These are phyloP conservation scores for Neoseiulus cucumeris DNA, from an alignment of 1,140 invertebrate genomes.

Conservation along the genomic window DNA sequence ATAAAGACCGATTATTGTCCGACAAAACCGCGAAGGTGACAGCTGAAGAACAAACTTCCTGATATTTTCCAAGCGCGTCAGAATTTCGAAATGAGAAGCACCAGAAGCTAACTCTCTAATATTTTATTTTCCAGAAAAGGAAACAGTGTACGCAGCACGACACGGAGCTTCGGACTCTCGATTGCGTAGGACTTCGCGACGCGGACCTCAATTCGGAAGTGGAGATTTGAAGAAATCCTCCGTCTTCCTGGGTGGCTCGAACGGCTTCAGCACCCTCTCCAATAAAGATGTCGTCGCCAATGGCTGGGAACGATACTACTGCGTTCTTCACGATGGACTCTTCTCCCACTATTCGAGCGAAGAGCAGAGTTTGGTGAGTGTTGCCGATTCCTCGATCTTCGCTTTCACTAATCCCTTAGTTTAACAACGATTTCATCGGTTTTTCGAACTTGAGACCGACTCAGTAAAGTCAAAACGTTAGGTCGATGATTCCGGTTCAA, in stretches of 20 bases:
- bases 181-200: background rate
- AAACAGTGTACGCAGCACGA: background rate
- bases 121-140: background rate
- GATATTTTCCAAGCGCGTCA: too few relatives aligned
- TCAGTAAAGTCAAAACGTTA: too few relatives aligned
- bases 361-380: constrained; percentile 3
- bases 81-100: too few relatives aligned
- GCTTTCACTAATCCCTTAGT: too few relatives aligned
- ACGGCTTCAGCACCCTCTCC: background rate
- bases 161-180: background rate
- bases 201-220: background rate
- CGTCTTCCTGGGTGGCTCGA: background rate
- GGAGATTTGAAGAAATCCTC: constrained; percentile 4
- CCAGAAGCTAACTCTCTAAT: too few relatives aligned
- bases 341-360: constrained; percentile 8
- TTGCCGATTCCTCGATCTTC: background rate
- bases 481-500: too few relatives aligned
- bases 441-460: too few relatives aligned
- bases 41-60: too few relatives aligned
- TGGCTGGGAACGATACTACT: background rate
- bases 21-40: too few relatives aligned
- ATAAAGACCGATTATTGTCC: too few relatives aligned
- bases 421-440: too few relatives aligned
- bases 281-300: background rate
- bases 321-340: background rate